Evolutionary conservation across 2,888 invertebrate species (phyloP), one percentile per base, ranked within the genome.

Genomic region (Monochamus alternatus): DNA sequence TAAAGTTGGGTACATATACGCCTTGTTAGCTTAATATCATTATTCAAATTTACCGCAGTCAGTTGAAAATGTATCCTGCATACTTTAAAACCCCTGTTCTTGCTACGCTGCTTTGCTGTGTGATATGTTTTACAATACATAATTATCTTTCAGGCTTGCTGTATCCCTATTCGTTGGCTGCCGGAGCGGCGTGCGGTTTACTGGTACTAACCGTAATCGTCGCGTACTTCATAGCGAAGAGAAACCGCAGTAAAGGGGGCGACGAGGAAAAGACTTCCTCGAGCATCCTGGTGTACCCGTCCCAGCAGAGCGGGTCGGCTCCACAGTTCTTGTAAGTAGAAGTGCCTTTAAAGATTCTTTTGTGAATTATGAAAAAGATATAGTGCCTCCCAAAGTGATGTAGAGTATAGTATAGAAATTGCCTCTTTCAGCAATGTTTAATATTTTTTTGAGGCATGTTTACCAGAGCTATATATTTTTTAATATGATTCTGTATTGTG

Each of bases 241-340:
- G 80, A 74, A 90, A 90, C 76, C 90, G 91, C 84, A 90, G 90
- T 81, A 88, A 88, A 74, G 78, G 78, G 30, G 77, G 80, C 12
- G 87, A 87, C 51, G 86, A 86, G 30, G 87, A 88, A 66, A 90
- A 90, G 82, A 89, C 90, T 7, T 91, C 91, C 0, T 91, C 92
- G 0, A 92, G 92, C 47, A 92, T 93, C 77, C 89, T 93, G 67
- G 92, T 93, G 78, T 93, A 92, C 87, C 93, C 93, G 0, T 92
- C 93, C 7, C 91, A 92, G 80, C 92, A 93, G 80, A 81, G 78
- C 12, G 91, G 93, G 71, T 84, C 84, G 31, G 90, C 90, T 1
- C 91, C 93, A 0, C 92, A 92, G 81, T 93, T 92, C 81, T 87
- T 93, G 93, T 93, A 89, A 91, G 93, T 55, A n/a, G 9, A 55